phyloP scores from a whole-genome alignment of 2,113 vertebrate species.

The Lichenostomus cassidix region DNA sequence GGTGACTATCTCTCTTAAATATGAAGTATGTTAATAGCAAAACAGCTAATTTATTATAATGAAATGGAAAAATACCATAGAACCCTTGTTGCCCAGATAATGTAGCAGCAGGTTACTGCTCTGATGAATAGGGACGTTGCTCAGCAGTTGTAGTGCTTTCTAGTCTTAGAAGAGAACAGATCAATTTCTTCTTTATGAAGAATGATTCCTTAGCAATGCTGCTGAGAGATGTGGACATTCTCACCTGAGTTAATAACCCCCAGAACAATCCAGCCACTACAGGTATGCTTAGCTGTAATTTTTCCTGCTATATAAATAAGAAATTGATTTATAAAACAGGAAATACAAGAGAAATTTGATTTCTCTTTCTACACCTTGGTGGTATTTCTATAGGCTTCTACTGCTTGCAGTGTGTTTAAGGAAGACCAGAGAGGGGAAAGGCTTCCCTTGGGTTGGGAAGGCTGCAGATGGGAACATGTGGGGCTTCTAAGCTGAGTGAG shows the following conservation, averaged over 20 bases:
- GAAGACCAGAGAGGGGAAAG: neutral
- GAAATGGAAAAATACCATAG: conserved; percentile 18
- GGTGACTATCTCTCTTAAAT: conserved; percentile 4
- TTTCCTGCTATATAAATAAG: neutral
- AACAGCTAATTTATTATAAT: conserved; percentile 42
- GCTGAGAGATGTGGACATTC: neutral
- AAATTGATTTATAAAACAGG: neutral
- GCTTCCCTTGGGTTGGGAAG: neutral
- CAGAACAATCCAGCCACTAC: neutral
- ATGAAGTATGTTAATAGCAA: conserved; percentile 11
- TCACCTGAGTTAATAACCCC: neutral
- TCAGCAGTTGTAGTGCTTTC: conserved; percentile 13
- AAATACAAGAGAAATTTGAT: neutral
- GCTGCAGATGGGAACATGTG: neutral
- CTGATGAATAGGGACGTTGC: neutral
- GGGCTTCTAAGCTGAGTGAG: neutral
- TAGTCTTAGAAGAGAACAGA: neutral
- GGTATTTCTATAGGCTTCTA: neutral
- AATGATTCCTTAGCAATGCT: neutral
- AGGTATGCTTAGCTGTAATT: neutral
- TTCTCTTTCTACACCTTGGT: neutral
- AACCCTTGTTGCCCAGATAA: neutral
- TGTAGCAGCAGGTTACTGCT: conserved; percentile 9
- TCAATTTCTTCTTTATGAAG: conserved; percentile 36
- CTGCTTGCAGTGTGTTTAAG: neutral